These are phyloP conservation scores for Tachystola acroxantha DNA, from an alignment of 2,888 invertebrate genomes.

Conservation along the genomic window DNA sequence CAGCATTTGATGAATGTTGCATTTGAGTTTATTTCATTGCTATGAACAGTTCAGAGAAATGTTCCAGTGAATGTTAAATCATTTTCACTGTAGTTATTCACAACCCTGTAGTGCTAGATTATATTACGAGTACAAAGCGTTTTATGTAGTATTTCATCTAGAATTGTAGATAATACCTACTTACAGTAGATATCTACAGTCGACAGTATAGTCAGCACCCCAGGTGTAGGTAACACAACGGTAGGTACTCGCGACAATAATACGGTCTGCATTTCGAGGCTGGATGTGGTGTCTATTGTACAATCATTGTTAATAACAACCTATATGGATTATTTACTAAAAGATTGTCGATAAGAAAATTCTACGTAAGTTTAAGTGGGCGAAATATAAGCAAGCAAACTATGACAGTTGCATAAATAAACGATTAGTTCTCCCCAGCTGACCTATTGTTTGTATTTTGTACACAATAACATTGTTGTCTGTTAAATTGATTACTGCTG, in stretches of 20 bases:
- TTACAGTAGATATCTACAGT: too few species aligned
- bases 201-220: too few species aligned
- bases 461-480: conserved; percentile 9
- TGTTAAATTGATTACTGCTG: conserved; percentile 9
- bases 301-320: not conserved
- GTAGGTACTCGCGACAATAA: too few species aligned
- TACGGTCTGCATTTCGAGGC: too few species aligned
- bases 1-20: not conserved
- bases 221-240: too few species aligned
- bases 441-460: conserved; percentile 13
- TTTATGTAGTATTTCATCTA: too few species aligned
- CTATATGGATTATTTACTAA: not conserved
- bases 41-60: not conserved
- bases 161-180: too few species aligned
- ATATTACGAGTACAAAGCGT: too few species aligned
- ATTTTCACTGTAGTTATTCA: too few species aligned
- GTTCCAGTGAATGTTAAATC: too few species aligned
- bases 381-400: conserved; percentile 8
- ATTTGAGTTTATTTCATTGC: not conserved
- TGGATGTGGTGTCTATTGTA: too few species aligned
- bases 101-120: too few species aligned
- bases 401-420: conserved; percentile 11
- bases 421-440: conserved; percentile 11
- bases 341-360: conserved; percentile 5
- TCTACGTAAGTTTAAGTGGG: conserved; percentile 20